Evolutionary conservation across 1,140 invertebrate species (phyloP).

Genomic region (Eueides isabella): DNA sequence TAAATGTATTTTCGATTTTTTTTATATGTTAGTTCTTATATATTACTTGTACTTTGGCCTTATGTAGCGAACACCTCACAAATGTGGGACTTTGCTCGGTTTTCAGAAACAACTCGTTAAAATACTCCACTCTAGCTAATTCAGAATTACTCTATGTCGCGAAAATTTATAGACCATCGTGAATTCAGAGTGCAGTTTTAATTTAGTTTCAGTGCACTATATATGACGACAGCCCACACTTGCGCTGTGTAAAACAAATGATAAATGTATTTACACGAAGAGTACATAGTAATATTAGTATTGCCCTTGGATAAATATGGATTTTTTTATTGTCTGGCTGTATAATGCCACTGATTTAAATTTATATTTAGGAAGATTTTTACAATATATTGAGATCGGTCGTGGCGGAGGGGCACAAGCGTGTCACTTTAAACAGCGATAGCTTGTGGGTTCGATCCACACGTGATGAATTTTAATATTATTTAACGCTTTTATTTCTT

Average conservation of each 20-base stretch:
- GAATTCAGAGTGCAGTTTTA: slow-evolving; percentile 43
- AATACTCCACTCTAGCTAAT: slow-evolving; percentile 29
- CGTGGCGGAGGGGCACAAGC: too few relatives aligned
- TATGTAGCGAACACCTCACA: neutral
- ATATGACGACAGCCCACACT: slow-evolving; percentile 13
- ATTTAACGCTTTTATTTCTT: too few relatives aligned
- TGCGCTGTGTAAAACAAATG: slow-evolving; percentile 12
- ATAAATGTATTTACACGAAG: neutral
- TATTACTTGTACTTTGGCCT: too few relatives aligned
- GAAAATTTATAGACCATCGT: slow-evolving; percentile 35
- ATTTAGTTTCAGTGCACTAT: slow-evolving; percentile 34
- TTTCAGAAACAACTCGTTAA: slow-evolving; percentile 18
- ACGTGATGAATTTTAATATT: too few relatives aligned
- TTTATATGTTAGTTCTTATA: too few relatives aligned
- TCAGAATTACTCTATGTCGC: slow-evolving; percentile 21
- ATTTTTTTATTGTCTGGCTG: too few relatives aligned
- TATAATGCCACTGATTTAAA: too few relatives aligned
- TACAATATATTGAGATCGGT: too few relatives aligned
- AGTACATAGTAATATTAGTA: neutral
- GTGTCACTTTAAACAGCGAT: too few relatives aligned
- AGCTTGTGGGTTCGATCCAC: too few relatives aligned
- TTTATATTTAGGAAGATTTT: too few relatives aligned
- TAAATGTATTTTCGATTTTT: neutral
- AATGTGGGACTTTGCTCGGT: neutral
- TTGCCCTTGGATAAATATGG: neutral